These are phyloP conservation scores for Anoplius nigerrimus DNA, from an alignment of 2,888 invertebrate species.

Conservation along the genomic window DNA sequence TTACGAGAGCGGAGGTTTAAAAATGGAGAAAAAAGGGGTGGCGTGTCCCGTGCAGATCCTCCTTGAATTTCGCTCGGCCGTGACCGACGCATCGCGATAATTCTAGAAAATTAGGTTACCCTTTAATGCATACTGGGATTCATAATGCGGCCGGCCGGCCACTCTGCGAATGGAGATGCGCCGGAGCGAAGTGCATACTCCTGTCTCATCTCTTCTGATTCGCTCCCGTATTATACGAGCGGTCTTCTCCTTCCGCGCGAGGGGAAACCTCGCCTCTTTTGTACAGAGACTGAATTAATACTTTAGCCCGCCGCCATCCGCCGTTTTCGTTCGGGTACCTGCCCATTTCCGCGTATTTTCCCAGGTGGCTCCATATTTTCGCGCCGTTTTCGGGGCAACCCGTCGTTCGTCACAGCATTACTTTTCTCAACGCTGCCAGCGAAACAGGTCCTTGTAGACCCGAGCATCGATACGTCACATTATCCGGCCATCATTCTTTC, in stretches of 20 bases:
- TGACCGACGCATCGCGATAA: constrained; percentile 53
- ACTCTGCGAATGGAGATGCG: constrained; percentile 8
- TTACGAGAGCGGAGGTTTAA: no score
- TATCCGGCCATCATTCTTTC: no score
- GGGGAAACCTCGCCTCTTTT: not conserved
- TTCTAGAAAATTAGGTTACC: constrained; percentile 61
- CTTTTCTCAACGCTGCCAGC: no score
- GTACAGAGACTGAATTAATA: constrained; percentile 44
- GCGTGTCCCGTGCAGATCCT: no score
- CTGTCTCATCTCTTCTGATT: constrained; percentile 37
- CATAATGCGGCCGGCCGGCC: constrained; percentile 34
- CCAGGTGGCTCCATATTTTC: no score
- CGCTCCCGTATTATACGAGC: constrained; percentile 17
- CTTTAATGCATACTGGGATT: constrained; percentile 50
- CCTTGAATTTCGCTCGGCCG: constrained; percentile 9
- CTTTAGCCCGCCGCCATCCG: not conserved
- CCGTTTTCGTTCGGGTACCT: no score
- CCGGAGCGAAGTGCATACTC: constrained; percentile 43
- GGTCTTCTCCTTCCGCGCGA: constrained; percentile 26
- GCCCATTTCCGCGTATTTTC: no score
- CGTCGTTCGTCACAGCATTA: no score
- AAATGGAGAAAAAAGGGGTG: no score
- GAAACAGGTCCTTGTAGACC: constrained; percentile 4
- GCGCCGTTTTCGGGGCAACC: no score
- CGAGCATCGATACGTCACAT: no score